Evolutionary conservation across 2,797 vertebrate species (phyloP).

Genomic region (Acipenser oxyrinchus): DNA sequence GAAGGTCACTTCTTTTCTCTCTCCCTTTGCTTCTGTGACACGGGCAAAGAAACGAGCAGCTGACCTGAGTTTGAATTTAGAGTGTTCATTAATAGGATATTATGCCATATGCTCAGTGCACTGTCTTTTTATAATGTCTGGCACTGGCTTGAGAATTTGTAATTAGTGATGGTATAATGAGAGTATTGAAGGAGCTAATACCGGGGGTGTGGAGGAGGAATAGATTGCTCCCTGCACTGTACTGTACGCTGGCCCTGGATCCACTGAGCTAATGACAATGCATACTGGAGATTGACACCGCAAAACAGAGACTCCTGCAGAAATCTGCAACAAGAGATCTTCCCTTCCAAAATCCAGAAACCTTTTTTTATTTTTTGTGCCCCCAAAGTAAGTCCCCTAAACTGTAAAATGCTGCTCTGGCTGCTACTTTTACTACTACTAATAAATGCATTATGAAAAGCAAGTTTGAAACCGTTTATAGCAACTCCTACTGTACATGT

Average conservation of each 20-base stretch:
- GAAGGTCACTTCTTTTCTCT: constrained; percentile 62
- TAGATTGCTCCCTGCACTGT: constrained; percentile 62
- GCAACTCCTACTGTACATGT: too few relatives aligned
- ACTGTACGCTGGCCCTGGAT: constrained; percentile 13
- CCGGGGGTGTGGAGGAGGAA: constrained; percentile 69
- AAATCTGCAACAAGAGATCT: too few relatives aligned
- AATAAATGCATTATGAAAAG: too few relatives aligned
- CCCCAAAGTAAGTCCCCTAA: too few relatives aligned
- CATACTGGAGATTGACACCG: too few relatives aligned
- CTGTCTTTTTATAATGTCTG: constrained; percentile 92
- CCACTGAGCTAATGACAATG: too few relatives aligned
- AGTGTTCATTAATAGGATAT: constrained; percentile 99
- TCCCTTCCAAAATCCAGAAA: too few relatives aligned
- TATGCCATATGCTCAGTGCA: constrained; percentile 97
- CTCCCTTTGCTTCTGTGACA: constrained; percentile 77
- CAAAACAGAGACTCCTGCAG: too few relatives aligned
- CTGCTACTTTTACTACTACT: too few relatives aligned
- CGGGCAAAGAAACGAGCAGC: constrained; percentile 81
- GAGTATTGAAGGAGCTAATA: constrained; percentile 86
- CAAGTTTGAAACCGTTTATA: too few relatives aligned
- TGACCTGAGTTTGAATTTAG: constrained; percentile 99
- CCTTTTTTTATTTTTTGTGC: too few relatives aligned
- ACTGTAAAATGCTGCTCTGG: too few relatives aligned
- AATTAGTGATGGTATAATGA: constrained; percentile 98
- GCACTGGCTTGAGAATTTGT: constrained; percentile 94